phyloP scores from a whole-genome alignment of 1,140 invertebrate genomes.

The Brevipalpus yothersi region DNA sequence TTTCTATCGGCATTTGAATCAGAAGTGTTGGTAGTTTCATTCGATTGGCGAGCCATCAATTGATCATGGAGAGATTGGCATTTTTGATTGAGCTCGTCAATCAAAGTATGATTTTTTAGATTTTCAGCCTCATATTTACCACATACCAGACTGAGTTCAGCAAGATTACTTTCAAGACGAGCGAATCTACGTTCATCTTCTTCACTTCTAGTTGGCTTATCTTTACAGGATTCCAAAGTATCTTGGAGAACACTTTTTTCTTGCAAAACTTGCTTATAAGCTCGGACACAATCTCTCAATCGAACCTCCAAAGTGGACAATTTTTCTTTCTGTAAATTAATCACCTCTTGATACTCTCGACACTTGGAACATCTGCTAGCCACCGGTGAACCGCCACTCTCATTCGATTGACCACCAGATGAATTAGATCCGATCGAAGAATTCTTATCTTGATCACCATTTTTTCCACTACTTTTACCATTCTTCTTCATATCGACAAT shows the following conservation, averaged over 20 bases:
- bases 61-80: background rate
- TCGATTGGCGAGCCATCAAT: background rate
- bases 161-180: constrained; percentile 4
- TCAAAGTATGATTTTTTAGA: background rate
- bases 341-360: background rate
- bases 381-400: too few species aligned
- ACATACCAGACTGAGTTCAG: constrained; percentile 7
- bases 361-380: background rate
- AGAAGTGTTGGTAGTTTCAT: background rate
- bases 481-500: too few species aligned
- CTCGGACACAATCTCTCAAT: constrained; percentile 5
- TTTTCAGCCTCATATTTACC: constrained; percentile 7
- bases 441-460: too few species aligned
- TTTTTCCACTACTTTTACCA: too few species aligned
- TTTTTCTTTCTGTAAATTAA: constrained; percentile 6
- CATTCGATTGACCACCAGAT: too few species aligned
- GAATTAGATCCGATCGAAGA: too few species aligned
- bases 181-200: constrained; percentile 9
- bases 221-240: background rate
- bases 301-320: background rate
- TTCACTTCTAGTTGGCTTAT: background rate
- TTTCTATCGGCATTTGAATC: background rate
- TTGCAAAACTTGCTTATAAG: constrained; percentile 1
- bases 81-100: background rate
- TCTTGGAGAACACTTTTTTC: constrained; percentile 4